A percentile compares a stretch with the other conserved stretches of the same genome.
Evolutionary conservation across 2,888 invertebrate genomes (phyloP).

Genomic region (Trachelus iudaicus): DNA sequence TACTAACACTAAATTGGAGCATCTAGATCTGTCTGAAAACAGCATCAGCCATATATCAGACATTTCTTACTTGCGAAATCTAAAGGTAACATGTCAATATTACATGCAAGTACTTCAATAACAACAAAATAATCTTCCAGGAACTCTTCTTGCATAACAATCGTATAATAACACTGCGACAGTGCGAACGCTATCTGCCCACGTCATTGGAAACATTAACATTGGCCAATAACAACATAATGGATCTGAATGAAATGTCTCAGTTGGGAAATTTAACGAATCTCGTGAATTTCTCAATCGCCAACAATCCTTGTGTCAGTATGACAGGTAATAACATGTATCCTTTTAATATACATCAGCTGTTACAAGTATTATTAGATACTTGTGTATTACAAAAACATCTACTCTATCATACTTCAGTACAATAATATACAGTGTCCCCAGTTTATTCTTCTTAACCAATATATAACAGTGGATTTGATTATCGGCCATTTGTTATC

Average conservation of each 20-base stretch:
- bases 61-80: conserved; percentile 81
- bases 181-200: conserved; percentile 87
- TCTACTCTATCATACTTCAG: too few relatives aligned
- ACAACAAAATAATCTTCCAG: conserved; percentile 66
- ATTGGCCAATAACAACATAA: conserved; percentile 84
- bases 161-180: conserved; percentile 82
- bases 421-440: background rate
- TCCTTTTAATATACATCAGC: conserved; percentile 68
- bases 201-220: conserved; percentile 79
- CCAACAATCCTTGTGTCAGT: conserved; percentile 88
- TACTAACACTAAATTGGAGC: conserved; percentile 82
- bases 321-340: conserved; percentile 83
- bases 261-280: conserved; percentile 81
- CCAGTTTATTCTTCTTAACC: conserved; percentile 57
- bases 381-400: background rate
- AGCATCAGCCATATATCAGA: conserved; percentile 87
- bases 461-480: conserved; percentile 78
- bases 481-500: conserved; percentile 91
- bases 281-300: conserved; percentile 84
- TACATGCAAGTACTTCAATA: background rate
- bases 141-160: conserved; percentile 88
- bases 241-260: conserved; percentile 87
- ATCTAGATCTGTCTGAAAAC: conserved; percentile 90
- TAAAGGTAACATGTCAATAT: conserved; percentile 74
- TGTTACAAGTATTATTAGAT: background rate